Base-by-base conservation (phyloP, 1,140 invertebrate species). In the Drosophila parabipectinata region DNA sequence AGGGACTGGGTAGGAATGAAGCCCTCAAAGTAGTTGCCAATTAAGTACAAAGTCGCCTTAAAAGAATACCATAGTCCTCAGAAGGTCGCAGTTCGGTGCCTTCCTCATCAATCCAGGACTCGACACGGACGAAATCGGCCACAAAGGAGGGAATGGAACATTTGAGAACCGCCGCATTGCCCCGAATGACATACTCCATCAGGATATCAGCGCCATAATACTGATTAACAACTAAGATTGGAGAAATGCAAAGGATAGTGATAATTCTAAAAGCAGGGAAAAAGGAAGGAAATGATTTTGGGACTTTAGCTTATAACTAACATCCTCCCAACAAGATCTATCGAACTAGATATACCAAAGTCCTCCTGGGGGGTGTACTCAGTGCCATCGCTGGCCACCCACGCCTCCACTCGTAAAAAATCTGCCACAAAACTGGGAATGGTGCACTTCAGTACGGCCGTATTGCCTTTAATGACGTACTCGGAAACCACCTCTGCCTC, bases 351-450 rank as follows among this genome's bases (percentile, higher is more conserved):
- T 57, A 51, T 90, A 92, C 91, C 91, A 55, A 92, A 92, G 58
- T 82, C 56, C 41, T 83, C 74, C 47, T 77, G 59, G 9, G 91
- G 91, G 37, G 78, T 79, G 90, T 96, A 97, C 91, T 95, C 95
- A 63, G 94, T 94, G 71, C 94, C 94, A 79, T 96, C 95, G 69
- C 95, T 96, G 79, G 96, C 95, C 64, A 96, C 95, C 98, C 98
- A 99, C 58, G 96, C 95, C 80, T 97, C 96, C 6, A 98, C 97
- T 80, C 95, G 94, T 30, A 98, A 96, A 91, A 98, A 98, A 93
- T 98, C 97, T 45, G 96, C 95, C 41, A 98, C 97, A 92, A 98
- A 98, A 59, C 95, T 96, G 14, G 98, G 98, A 78, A 98, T 98
- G 77, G 96, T 97, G 92, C 98, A 98, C 92, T 98, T 98, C 41